Conservation (phyloP, 2,888 invertebrate species). For the Smittia aterrima region DNA sequence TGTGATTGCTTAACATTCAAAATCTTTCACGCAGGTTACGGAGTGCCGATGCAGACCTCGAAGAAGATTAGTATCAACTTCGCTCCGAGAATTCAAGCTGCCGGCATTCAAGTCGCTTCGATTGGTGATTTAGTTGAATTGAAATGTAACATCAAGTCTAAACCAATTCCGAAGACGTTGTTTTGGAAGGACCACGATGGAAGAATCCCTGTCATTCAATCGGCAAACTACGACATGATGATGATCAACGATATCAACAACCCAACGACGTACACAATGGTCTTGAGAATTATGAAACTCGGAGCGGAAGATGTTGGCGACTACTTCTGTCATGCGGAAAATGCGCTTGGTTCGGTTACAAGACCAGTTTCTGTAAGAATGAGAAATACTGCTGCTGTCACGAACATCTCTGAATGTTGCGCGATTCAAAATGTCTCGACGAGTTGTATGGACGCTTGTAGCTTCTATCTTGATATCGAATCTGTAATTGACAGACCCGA, state of each 20-base stretch:
- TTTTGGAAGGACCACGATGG: conserved; percentile 79
- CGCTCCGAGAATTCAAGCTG: conserved; percentile 72
- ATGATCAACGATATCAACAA: conserved; percentile 63
- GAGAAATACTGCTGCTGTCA: conserved; percentile 61
- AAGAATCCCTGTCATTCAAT: conserved; percentile 71
- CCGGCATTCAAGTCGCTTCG: conserved; percentile 74
- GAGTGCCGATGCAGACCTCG: conserved; percentile 82
- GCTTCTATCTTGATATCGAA: conserved; percentile 79
- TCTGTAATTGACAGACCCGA: conserved; percentile 76
- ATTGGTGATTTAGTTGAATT: conserved; percentile 73
- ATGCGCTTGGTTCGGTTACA: conserved; percentile 72
- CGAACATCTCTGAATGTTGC: conserved; percentile 79
- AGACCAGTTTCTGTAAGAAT: conserved; percentile 72
- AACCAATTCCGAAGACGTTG: conserved; percentile 75
- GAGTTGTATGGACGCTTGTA: conserved; percentile 78
- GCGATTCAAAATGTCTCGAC: conserved; percentile 74
- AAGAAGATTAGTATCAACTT: conserved; percentile 77
- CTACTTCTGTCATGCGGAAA: conserved; percentile 82
- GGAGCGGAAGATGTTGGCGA: conserved; percentile 71
- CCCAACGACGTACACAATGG: conserved; percentile 70
- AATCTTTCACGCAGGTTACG: conserved; percentile 55
- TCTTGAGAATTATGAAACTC: conserved; percentile 70
- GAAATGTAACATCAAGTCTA: conserved; percentile 74
- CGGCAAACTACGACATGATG: conserved; percentile 70
- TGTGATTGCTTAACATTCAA: background rate